Evolutionary conservation across 2,888 invertebrate genomes (phyloP), one percentile per base, ranked within the genome.

Genomic region (Tromatobia lineatoria): DNA sequence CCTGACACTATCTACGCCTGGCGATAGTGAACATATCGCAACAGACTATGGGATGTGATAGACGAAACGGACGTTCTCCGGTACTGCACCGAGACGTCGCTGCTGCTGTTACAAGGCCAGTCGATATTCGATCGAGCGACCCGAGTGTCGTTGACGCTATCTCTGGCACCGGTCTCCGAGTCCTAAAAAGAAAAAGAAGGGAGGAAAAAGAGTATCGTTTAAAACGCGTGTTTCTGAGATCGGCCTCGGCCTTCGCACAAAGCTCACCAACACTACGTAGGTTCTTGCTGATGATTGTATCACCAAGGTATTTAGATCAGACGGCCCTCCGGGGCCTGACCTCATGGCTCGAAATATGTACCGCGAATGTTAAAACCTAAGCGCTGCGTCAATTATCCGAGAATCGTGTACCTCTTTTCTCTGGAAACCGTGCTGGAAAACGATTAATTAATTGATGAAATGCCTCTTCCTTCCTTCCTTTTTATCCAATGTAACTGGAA

Each of bases 281-380:
- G 42, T 7, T 54, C 18, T 54, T 57, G 23, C 23, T 42, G 85
- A 83, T 87, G 89, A 90, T 90, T 87, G 87, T 90, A 90, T 89
- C 88, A 82, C 50, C 59, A 57, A 85, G 89, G 89, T 90, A 90
- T 90, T 90, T 90, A 89, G 90, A 88, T 89, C 89, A 84, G 86
- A 83, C 89, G 85, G 85, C 86, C 87, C 86, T 89, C 87, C 42
- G 42, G 57, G 71, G 71, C 54, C 15, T 42, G 23, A 20, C 57
- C 45, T 25, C 38, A 23, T 34, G 38, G 61, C 23, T 50, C 69
- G 69, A 69, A 64, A 69, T 50, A 50, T 47, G 25, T 50, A 50
- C 10, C 52, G 50, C 42, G 38, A 42, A 74, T 42, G 18, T 15
- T 47, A 15, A 47, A 47, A 2, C 13, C 15, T 47, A 1, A 15